These are phyloP conservation scores for Diadegma fenestrale DNA, from an alignment of 2,888 invertebrate species.

Conservation along the genomic window DNA sequence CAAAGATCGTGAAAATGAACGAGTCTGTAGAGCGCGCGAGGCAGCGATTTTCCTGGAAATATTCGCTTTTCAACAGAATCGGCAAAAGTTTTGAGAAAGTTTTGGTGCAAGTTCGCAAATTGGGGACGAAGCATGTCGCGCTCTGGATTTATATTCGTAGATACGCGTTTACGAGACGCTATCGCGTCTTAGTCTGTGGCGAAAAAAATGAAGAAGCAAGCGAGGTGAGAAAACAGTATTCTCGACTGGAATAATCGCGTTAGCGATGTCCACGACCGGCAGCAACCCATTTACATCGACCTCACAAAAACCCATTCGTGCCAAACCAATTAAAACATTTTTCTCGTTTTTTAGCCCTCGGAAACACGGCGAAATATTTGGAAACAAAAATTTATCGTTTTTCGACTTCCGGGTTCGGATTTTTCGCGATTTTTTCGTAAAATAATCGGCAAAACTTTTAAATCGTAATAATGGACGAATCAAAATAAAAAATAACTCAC, in stretches of 20 bases:
- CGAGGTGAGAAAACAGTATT: conserved; percentile 30
- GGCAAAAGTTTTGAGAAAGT: not conserved
- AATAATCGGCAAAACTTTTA: not conserved
- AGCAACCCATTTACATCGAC: conserved; percentile 61
- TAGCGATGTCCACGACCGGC: conserved; percentile 62
- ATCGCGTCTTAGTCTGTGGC: not conserved
- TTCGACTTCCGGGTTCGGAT: too few relatives aligned
- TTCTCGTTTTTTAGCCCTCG: not conserved
- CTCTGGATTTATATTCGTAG: not conserved
- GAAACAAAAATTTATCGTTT: not conserved
- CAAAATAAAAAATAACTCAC: conserved; percentile 30
- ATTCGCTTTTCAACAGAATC: not conserved
- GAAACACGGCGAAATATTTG: not conserved
- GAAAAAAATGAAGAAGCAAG: conserved; percentile 16
- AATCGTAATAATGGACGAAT: not conserved
- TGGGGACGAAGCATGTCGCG: not conserved
- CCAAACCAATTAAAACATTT: not conserved
- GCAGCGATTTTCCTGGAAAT: not conserved
- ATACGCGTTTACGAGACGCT: not conserved
- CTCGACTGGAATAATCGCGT: conserved; percentile 62
- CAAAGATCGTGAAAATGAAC: too few relatives aligned
- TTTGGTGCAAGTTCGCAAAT: not conserved
- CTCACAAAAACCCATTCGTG: not conserved
- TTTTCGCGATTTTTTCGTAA: not conserved
- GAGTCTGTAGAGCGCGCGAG: too few relatives aligned